These are phyloP conservation scores for Amia ocellicauda DNA, from an alignment of 2,113 vertebrate species.

Conservation along the genomic window DNA sequence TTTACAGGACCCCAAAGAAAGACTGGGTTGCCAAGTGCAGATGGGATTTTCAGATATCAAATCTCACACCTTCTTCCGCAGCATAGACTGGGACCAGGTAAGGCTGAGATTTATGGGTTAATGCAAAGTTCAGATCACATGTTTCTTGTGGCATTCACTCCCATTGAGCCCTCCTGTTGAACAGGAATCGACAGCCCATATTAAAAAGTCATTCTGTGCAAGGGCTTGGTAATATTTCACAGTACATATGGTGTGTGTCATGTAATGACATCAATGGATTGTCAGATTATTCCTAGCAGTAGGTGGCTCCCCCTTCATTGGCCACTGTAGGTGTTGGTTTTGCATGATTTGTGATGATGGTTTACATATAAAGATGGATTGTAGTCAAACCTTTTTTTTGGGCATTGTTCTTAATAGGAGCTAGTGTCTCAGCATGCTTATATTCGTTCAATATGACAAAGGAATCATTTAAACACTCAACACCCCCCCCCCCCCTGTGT, in stretches of 20 bases:
- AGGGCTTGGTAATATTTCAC: too few relatives aligned
- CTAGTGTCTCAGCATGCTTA: not conserved
- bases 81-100: slow-evolving; percentile 98
- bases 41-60: slow-evolving; percentile 95
- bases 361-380: not conserved
- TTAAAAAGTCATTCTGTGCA: too few relatives aligned
- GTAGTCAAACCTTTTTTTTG: not conserved
- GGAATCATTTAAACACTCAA: too few relatives aligned
- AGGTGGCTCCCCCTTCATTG: not conserved
- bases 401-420: not conserved
- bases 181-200: too few relatives aligned
- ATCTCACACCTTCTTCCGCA: slow-evolving; percentile 96
- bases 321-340: not conserved
- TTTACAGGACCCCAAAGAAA: slow-evolving; percentile 91
- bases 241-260: not conserved
- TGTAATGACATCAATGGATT: not conserved
- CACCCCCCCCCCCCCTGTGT: too few relatives aligned
- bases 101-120: slow-evolving; percentile 27
- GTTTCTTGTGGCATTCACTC: too few relatives aligned
- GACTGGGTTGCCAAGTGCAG: slow-evolving; percentile 91
- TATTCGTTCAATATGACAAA: too few relatives aligned
- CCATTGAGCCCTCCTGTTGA: too few relatives aligned
- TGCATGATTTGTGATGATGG: too few relatives aligned
- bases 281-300: too few relatives aligned
- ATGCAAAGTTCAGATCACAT: not conserved